Evolutionary conservation across 2,113 vertebrate genomes (phyloP), one percentile per base, ranked within the genome.

Genomic region (Pachycephala philippinensis): DNA sequence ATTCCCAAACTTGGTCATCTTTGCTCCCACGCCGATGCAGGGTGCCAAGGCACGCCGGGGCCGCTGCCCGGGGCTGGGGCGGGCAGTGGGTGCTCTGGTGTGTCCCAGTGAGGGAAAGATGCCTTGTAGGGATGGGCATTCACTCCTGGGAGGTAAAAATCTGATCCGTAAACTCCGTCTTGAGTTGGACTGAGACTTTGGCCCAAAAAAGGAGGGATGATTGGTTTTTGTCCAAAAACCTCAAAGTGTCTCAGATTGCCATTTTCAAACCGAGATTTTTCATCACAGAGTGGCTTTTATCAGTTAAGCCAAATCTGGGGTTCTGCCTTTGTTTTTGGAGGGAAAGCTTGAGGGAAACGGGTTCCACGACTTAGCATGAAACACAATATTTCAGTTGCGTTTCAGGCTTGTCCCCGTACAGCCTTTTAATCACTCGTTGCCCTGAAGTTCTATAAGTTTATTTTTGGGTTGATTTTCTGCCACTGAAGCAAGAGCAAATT

Each of bases 1-100:
- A 87, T 95, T 93, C 93, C 95, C 96, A 93, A 95, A 96, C 96
- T 93, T 97, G 96, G 95, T 95, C 95, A 87, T 93, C 94, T 74
- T 9, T 31, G 69, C 64, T 89, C 71, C 63, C 16, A 10, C 44
- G 31, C 30, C 2, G 16, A 69, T 1, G 1, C 50, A 5, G 69
- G 65, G 75, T 65, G 89, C 95, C 94, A 40, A 78, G 54, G 87
- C 42, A 27, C 1, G 7, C 72, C 0, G n/a, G 68, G 53, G 66
- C 68, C 0, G 15, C 77, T 37, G 76, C 71, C 53, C 0, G 15
- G 61, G 45, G 42, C 71, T 18, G 12, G 57, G 49, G 50, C 0
- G 1, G 42, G 60, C 0, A 5, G 19, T 13, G 79, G 87, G 72
- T 57, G 40, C 50, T 77, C 64, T 3, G 11, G 44, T 1, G 27